Evolutionary conservation across 2,888 invertebrate genomes (phyloP).

Genomic region (Acanthosepion esculentum): DNA sequence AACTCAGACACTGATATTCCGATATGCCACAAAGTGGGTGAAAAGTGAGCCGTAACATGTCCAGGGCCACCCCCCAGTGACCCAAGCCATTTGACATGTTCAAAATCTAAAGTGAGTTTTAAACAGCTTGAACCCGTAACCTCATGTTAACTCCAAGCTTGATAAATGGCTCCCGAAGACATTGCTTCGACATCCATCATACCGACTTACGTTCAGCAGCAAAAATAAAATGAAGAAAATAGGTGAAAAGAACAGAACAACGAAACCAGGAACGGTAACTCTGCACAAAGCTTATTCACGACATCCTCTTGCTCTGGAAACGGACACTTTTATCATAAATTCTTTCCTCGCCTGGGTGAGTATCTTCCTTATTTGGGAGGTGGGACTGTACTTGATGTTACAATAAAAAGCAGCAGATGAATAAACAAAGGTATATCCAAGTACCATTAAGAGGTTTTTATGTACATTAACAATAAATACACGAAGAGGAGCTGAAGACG

Average conservation of each 20-base stretch:
- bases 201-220: not conserved
- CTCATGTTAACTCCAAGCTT: not conserved
- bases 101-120: slow-evolving; percentile 33
- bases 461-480: no score
- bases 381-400: not conserved
- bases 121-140: slow-evolving; percentile 33
- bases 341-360: not conserved
- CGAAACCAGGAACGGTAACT: not conserved
- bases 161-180: slow-evolving; percentile 4
- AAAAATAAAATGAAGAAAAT: not conserved
- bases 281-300: not conserved
- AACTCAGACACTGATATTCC: not conserved
- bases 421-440: not conserved
- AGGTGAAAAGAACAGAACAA: not conserved
- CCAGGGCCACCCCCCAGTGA: not conserved
- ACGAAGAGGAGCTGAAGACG: no score
- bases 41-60: not conserved
- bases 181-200: not conserved
- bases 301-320: not conserved
- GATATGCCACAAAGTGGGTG: not conserved
- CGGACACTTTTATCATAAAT: not conserved
- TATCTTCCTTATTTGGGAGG: not conserved
- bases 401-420: not conserved
- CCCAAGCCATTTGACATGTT: not conserved
- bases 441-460: no score